Evolutionary conservation across 2,797 vertebrate genomes (phyloP).

Genomic region (Allobates femoralis): DNA sequence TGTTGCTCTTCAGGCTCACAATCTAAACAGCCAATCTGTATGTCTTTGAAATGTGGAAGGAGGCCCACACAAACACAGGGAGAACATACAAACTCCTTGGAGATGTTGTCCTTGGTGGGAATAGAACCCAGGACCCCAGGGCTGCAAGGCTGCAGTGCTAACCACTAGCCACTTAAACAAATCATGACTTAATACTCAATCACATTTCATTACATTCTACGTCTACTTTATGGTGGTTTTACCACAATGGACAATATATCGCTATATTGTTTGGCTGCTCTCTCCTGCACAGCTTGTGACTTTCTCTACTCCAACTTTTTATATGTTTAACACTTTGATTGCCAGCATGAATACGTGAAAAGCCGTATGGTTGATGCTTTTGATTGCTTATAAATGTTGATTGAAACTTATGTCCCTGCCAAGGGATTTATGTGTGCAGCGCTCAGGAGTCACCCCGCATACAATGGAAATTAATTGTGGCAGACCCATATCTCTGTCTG

Average conservation of each 20-base stretch:
- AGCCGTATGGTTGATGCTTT: neutral
- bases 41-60: too few species aligned
- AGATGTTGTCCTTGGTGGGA: too few species aligned
- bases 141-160: too few species aligned
- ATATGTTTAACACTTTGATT: neutral
- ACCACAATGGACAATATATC: neutral
- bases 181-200: neutral
- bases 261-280: neutral
- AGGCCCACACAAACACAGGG: too few species aligned
- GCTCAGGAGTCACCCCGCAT: neutral
- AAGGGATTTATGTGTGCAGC: slow-evolving; percentile 21
- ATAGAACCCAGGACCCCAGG: too few species aligned
- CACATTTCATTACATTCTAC: neutral
- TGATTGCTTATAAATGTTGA: slow-evolving; percentile 27
- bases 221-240: neutral
- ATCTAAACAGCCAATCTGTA: too few species aligned
- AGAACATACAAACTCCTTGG: too few species aligned
- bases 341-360: neutral
- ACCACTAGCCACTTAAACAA: too few species aligned
- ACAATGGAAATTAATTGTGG: slow-evolving; percentile 49
- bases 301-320: neutral
- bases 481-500: slow-evolving; percentile 43
- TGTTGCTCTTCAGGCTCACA: too few species aligned
- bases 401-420: slow-evolving; percentile 15
- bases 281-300: neutral